A percentile compares a stretch with the other conserved stretches of the same genome.
These are phyloP conservation scores for Drosophila orosa DNA, from an alignment of 1,140 invertebrate species.

Conservation along the genomic window DNA sequence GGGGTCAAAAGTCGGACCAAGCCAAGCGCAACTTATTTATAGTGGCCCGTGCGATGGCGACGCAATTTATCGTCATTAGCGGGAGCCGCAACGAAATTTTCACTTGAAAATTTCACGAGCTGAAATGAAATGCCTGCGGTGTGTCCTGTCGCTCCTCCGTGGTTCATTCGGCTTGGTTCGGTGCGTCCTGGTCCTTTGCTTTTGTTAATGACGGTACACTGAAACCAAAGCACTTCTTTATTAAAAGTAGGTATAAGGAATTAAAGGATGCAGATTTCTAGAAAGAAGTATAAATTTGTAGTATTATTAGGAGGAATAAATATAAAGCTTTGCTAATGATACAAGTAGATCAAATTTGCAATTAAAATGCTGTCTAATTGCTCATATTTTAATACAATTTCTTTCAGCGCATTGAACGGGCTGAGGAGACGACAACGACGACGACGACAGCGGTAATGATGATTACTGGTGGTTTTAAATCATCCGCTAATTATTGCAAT, in stretches of 20 bases:
- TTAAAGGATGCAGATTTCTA: no score
- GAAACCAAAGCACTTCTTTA: background rate
- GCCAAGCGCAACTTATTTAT: constrained; percentile 76
- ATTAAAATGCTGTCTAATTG: no score
- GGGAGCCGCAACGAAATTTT: constrained; percentile 64
- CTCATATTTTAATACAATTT: background rate
- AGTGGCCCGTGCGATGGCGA: constrained; percentile 53
- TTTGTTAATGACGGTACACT: constrained; percentile 65
- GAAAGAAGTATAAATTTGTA: no score
- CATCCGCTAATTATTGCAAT: constrained; percentile 82
- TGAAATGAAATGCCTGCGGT: constrained; percentile 77
- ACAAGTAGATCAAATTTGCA: no score
- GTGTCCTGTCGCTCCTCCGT: constrained; percentile 29
- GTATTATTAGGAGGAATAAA: no score
- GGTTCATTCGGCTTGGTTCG: constrained; percentile 18
- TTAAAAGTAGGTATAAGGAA: background rate
- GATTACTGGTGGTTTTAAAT: constrained; percentile 82
- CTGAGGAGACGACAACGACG: constrained; percentile 24
- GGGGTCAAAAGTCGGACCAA: constrained; percentile 31
- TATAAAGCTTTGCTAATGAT: no score
- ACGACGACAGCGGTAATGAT: constrained; percentile 77
- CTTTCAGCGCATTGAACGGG: constrained; percentile 3
- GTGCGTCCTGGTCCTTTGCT: constrained; percentile 35
- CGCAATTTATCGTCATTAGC: constrained; percentile 81
- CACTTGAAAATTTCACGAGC: constrained; percentile 78